Percentiles rank a stretch among this genome's conserved stretches.
Evolutionary conservation across 2,797 vertebrate genomes (phyloP).

Genomic region (Myotis daubentonii): DNA sequence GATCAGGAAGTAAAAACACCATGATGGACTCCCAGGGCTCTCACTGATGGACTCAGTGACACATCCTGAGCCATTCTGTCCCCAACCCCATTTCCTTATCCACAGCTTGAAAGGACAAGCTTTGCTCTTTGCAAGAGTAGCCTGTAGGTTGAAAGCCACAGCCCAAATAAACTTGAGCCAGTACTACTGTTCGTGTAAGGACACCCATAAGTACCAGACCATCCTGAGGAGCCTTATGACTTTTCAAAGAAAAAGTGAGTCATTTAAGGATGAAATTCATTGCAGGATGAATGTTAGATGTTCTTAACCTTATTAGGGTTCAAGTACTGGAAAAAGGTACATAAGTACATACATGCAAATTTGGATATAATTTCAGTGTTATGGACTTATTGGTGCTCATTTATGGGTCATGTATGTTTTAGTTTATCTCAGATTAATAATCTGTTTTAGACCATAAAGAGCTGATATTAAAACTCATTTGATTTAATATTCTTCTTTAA

Average conservation of each 20-base stretch:
- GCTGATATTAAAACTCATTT: not conserved
- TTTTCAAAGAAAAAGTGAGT: constrained; percentile 23
- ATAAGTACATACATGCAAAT: not conserved
- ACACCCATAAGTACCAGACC: not conserved
- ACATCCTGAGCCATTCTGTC: not conserved
- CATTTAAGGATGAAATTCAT: not conserved
- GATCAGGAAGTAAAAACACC: not conserved
- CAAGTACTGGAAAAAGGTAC: not conserved
- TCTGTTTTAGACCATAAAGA: constrained; percentile 14
- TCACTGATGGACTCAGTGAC: not conserved
- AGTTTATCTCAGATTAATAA: not conserved
- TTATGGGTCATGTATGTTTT: not conserved
- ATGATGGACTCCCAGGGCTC: not conserved
- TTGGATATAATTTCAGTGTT: not conserved
- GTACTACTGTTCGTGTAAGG: no score
- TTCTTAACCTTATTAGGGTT: not conserved
- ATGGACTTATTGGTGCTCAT: not conserved
- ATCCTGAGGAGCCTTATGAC: not conserved
- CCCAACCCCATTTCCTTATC: not conserved
- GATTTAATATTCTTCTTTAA: not conserved
- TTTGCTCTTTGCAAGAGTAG: not conserved
- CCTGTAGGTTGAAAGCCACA: not conserved
- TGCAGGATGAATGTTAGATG: not conserved
- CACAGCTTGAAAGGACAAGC: not conserved
- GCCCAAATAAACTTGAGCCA: not conserved